Evolutionary conservation across 2,888 invertebrate species (phyloP).

Genomic region (Sympetrum striolatum): DNA sequence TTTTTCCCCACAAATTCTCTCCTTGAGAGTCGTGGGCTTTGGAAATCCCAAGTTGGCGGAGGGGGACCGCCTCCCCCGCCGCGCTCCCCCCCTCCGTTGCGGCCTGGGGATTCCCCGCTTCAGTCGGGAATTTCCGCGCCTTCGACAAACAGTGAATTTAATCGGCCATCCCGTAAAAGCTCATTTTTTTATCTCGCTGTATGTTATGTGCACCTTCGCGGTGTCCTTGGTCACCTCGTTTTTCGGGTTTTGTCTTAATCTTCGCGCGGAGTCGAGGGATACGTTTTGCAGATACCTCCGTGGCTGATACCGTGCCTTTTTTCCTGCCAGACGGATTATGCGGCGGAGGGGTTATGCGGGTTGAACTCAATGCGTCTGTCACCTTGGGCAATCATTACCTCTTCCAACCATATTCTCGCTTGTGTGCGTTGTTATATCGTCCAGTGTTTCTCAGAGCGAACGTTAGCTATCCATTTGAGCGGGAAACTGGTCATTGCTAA

Average conservation of each 20-base stretch:
- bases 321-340: not conserved
- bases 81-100: not conserved
- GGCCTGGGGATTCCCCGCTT: constrained; percentile 29
- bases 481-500: too few relatives aligned
- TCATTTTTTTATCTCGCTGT: not conserved
- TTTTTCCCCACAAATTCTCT: not conserved
- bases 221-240: not conserved
- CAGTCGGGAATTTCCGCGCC: constrained; percentile 18
- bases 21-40: not conserved
- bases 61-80: not conserved
- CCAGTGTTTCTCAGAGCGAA: too few relatives aligned
- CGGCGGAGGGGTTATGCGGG: too few relatives aligned
- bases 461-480: too few relatives aligned
- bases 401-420: too few relatives aligned
- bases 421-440: too few relatives aligned
- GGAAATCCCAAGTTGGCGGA: constrained; percentile 21
- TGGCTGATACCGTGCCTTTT: not conserved
- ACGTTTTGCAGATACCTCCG: not conserved
- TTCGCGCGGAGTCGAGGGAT: not conserved
- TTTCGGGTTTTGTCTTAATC: not conserved
- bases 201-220: not conserved
- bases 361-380: too few relatives aligned
- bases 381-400: too few relatives aligned
- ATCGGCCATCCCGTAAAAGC: not conserved
- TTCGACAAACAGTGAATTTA: constrained; percentile 22